Conservation (phyloP, 2,888 invertebrate species). For the Orthosia incerta region DNA sequence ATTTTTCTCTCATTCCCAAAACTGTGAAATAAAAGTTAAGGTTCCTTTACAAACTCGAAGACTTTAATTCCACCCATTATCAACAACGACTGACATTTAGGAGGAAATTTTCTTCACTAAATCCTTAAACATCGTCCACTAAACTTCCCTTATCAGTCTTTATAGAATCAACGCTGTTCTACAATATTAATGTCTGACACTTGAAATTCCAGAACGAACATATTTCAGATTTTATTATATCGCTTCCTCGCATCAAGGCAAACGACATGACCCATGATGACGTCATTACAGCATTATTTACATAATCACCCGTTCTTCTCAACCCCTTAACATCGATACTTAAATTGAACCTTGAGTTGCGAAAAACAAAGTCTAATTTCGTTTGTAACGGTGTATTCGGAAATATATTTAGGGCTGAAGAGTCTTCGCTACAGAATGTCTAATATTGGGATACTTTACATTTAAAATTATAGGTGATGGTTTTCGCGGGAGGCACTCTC, state of each 20-base stretch:
- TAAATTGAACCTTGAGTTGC: conserved; percentile 61
- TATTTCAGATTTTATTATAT: conserved; percentile 80
- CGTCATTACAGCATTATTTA: conserved; percentile 84
- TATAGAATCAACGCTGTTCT: conserved; percentile 42
- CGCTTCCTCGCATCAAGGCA: conserved; percentile 79
- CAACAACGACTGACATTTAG: conserved; percentile 53
- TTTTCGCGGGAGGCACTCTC: conserved; percentile 58
- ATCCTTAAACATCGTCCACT: conserved; percentile 40
- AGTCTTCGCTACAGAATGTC: conserved; percentile 71
- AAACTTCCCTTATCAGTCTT: conserved; percentile 55
- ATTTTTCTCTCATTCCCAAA: conserved; percentile 49
- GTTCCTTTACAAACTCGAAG: conserved; percentile 37
- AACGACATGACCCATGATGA: conserved; percentile 83
- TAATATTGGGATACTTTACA: conserved; percentile 77
- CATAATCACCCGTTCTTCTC: conserved; percentile 79
- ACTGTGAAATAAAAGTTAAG: conserved; percentile 56
- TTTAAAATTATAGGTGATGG: conserved; percentile 76
- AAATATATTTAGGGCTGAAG: conserved; percentile 67
- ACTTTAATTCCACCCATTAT: conserved; percentile 52
- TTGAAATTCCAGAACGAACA: conserved; percentile 68
- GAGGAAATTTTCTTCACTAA: conserved; percentile 44
- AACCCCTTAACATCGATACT: conserved; percentile 57
- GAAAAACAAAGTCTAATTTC: conserved; percentile 58
- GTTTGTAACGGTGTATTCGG: conserved; percentile 45
- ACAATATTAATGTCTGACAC: conserved; percentile 65